A percentile compares a stretch with the other conserved stretches of the same genome.
Conservation (phyloP, 1,140 invertebrate species). For the Musca vetustissima region DNA sequence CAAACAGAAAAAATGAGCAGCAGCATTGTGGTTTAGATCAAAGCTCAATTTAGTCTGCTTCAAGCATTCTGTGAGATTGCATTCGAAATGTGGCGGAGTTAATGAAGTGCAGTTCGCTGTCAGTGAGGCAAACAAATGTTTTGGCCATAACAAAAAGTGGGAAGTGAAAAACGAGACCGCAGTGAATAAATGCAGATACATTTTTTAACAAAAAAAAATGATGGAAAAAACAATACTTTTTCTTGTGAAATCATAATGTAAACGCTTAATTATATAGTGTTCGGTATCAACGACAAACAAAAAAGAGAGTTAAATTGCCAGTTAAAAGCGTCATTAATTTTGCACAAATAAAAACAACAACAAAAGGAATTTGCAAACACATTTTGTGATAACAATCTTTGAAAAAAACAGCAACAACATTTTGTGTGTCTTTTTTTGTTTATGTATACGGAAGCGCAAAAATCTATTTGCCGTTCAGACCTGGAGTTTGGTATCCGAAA, state of each 20-base stretch:
- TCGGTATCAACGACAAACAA: neutral
- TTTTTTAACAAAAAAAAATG: neutral
- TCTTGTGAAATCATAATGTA: no score
- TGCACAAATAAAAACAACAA: neutral
- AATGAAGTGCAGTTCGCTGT: no score
- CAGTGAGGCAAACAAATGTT: no score
- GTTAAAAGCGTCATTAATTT: conserved; percentile 5
- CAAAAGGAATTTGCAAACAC: neutral
- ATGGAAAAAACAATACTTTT: neutral
- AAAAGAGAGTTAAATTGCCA: neutral
- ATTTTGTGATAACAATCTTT: conserved; percentile 19
- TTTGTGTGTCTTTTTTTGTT: neutral
- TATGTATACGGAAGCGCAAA: conserved; percentile 18
- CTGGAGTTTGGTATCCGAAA: neutral
- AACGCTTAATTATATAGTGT: neutral
- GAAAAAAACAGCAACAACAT: neutral
- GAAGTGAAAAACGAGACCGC: no score
- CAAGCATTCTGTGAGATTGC: conserved; percentile 16
- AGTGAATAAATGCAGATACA: neutral
- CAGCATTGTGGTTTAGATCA: conserved; percentile 14
- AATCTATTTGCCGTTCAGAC: neutral
- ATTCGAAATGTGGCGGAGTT: neutral
- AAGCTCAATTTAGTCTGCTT: conserved; percentile 16
- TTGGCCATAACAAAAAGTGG: no score
- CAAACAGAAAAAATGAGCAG: neutral